Base-by-base conservation (phyloP, 1,140 invertebrate genomes). In the Apis laboriosa region DNA sequence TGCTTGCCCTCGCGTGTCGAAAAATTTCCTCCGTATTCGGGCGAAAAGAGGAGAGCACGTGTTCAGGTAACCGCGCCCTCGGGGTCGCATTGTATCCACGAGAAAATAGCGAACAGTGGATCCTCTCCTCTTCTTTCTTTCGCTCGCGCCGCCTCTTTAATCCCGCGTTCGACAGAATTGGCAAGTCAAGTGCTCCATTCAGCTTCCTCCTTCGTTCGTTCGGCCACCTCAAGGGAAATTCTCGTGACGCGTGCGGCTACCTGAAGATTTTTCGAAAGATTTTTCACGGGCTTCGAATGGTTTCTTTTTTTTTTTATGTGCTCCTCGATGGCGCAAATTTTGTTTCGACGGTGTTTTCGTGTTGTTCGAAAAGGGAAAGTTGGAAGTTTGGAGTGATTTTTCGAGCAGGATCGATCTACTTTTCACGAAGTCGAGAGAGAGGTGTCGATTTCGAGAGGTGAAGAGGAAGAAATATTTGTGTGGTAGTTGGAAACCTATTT, bases 21-120 rank as follows among this genome's bases (percentile, higher is more conserved):
- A 87, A 84, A 87, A 87, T 88, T 77, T 80, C 60, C 60, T 73
- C 34, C 79, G 68, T 43, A 68, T 85, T 77, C 24, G 60, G 43
- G 67, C 83, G 72, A 82, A 87, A 87, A 71, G 71, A 79, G 75
- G n/a, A 77, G 72, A 77, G 72, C 87, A 87, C 87, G 87, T 88
- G 64, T 77, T 58, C 86, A 88, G 87, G 87, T 88, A 88, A 84
- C 78, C 28, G 64, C 82, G 43, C 82, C 77, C 63, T 64, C 77
- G 73, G 85, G 77, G 77, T 87, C 60, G 85, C 70, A 87, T 87
- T 87, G 85, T 87, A 68, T 74, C 72, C 73, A 34, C 55, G 58
- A 66, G 34, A 43, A 78, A 71, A 66, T 81, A 77, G 61, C 77
- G 64, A 80, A 21, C 17, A 68, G 64, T 28, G 24, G 19, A 49